Evolutionary conservation across 1,140 invertebrate species (phyloP), one percentile per base, ranked within the genome.

Genomic region (Drosophila tani): DNA sequence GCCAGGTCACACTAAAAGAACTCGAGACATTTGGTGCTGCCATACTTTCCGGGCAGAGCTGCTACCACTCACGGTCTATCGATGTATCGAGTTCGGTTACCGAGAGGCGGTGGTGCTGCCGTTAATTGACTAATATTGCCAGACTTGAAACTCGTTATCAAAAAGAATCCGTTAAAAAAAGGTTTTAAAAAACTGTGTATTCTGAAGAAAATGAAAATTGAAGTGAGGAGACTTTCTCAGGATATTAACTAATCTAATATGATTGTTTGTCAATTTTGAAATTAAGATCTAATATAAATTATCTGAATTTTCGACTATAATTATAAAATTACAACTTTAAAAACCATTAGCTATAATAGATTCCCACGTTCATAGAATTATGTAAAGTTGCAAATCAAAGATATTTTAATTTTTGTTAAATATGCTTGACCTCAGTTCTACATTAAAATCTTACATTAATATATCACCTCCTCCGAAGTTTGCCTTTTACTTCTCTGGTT

Each of bases 401-500:
- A 21, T 21, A 17, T 15, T 17, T 38, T 21, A 14, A 8, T 35
- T 35, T 4, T 19, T 51, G 12, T 14, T 3, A 14, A 9, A 4
- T 14, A 2, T 2, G 12, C 8, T 14, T 55, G 51, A 55, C 32
- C 51, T 21, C 17, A 55, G 17, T 21, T 55, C 38, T 55, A 21
- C 51, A 55, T 38, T 38, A 15, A 38, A 55, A 35, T 21, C 51
- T n/a, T 15, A 38, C 19, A 15, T 38, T 55, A 55, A 55, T 38
- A 55, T 38, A 55, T 55, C 14, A 21, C 32, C 32, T 55, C 32
- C 51, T 38, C 19, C 5, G n/a, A 38, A 55, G 19, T 38, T 38
- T 5, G 51, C 51, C 32, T 55, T 5, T 55, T 38, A 55, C 51
- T 55, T 55, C 32, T 38, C 17, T 38, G 32, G 51, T 55, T 55